Percentiles rank a stretch among this genome's conserved stretches.
Evolutionary conservation across 2,113 vertebrate genomes (phyloP).

Genomic region (Plecotus auritus): DNA sequence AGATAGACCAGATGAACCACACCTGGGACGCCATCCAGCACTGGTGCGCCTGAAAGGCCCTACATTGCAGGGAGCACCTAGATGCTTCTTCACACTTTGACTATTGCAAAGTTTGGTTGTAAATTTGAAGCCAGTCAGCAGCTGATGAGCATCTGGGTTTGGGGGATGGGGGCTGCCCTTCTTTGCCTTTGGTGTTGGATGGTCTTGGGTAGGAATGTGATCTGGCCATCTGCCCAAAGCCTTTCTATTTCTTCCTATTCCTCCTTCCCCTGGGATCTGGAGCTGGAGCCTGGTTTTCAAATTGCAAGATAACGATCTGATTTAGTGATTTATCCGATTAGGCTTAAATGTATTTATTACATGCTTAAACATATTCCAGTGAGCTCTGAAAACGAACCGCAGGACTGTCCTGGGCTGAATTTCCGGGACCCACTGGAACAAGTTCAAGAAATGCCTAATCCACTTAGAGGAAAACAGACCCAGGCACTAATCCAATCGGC

Average conservation of each 20-base stretch:
- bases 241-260: background rate
- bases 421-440: conserved; percentile 21
- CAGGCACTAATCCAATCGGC: conserved; percentile 67
- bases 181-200: background rate
- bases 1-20: background rate
- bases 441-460: conserved; percentile 62
- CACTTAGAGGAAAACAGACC: conserved; percentile 73
- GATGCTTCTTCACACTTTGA: background rate
- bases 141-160: background rate
- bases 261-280: background rate
- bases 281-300: conserved; percentile 56
- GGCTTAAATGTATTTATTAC: conserved; percentile 74
- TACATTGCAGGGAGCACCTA: accelerated
- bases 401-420: conserved; percentile 40
- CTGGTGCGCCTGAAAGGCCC: background rate
- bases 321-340: conserved; percentile 72
- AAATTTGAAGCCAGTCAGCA: background rate
- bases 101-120: background rate
- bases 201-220: background rate
- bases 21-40: background rate
- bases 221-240: background rate
- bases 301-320: conserved; percentile 67
- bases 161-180: accelerated
- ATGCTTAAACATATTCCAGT: conserved; percentile 66
- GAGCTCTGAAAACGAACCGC: conserved; percentile 62